Conservation (phyloP, 2,113 vertebrate genomes). For the Theristicus caerulescens region DNA sequence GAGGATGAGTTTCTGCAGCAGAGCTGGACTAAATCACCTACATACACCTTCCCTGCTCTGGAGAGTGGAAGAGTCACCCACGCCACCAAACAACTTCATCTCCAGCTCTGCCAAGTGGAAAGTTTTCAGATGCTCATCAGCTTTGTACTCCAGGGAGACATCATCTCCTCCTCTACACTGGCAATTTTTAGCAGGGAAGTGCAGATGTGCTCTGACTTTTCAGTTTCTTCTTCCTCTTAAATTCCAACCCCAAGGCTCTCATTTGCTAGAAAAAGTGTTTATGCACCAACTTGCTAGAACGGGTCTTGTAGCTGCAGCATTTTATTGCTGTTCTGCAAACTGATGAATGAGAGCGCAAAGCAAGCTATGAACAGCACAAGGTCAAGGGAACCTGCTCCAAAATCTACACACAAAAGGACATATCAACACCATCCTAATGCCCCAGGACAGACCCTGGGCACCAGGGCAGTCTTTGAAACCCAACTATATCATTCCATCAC, state of each 20-base stretch:
- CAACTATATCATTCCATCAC: not conserved
- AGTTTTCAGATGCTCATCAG: not conserved
- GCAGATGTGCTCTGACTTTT: not conserved
- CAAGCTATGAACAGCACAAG: not conserved
- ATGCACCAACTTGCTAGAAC: not conserved
- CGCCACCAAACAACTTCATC: not conserved
- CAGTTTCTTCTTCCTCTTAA: not conserved
- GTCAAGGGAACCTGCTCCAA: not conserved
- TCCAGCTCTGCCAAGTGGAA: not conserved
- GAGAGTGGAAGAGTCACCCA: not conserved
- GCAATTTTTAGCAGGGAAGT: not conserved
- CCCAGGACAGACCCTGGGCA: not conserved
- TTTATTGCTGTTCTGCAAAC: not conserved
- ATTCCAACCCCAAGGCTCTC: not conserved
- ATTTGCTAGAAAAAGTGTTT: not conserved
- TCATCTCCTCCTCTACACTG: not conserved
- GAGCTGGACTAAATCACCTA: not conserved
- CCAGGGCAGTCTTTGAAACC: not conserved
- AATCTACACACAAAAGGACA: not conserved
- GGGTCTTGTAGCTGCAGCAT: not conserved
- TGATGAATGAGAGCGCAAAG: not conserved
- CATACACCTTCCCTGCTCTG: not conserved
- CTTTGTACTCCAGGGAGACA: not conserved
- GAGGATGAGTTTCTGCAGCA: not conserved
- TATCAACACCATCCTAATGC: not conserved